These are phyloP conservation scores for Girardinichthys multiradiatus DNA, from an alignment of 2,113 vertebrate species.

Conservation along the genomic window DNA sequence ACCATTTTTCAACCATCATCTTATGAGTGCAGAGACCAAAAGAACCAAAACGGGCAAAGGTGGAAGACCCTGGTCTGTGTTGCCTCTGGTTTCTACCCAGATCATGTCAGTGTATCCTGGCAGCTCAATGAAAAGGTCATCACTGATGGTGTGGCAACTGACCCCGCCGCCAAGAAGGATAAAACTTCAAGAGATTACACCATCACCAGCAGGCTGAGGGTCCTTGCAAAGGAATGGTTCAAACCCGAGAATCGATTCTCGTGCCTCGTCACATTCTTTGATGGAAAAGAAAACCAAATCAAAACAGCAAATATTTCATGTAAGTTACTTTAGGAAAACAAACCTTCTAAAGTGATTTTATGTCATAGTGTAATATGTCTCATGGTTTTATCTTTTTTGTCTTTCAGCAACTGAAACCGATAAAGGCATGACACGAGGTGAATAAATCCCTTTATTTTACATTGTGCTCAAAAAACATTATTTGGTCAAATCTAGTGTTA, in stretches of 20 bases:
- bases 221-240: conserved; percentile 72
- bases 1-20: conserved; percentile 78
- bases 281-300: not conserved
- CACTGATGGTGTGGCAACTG: conserved; percentile 72
- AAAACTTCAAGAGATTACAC: conserved; percentile 30
- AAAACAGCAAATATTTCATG: rapidly evolving
- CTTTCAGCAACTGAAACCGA: not conserved
- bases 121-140: not conserved
- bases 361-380: not conserved
- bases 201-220: conserved; percentile 85
- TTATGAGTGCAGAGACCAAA: conserved; percentile 64
- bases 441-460: conserved; percentile 4
- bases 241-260: conserved; percentile 61
- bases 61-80: conserved; percentile 87
- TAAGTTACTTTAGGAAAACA: not conserved
- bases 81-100: conserved; percentile 86
- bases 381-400: not conserved
- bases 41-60: rapidly evolving
- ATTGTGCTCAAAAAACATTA: too few relatives aligned
- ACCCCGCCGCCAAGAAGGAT: conserved; percentile 1
- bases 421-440: not conserved
- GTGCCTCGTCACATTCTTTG: conserved; percentile 78
- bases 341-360: not conserved
- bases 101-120: conserved; percentile 85
- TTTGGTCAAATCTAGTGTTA: too few relatives aligned